A percentile compares a stretch with the other conserved stretches of the same genome.
These are phyloP conservation scores for Acanthisitta chloris DNA, from an alignment of 2,113 vertebrate species.

Conservation along the genomic window DNA sequence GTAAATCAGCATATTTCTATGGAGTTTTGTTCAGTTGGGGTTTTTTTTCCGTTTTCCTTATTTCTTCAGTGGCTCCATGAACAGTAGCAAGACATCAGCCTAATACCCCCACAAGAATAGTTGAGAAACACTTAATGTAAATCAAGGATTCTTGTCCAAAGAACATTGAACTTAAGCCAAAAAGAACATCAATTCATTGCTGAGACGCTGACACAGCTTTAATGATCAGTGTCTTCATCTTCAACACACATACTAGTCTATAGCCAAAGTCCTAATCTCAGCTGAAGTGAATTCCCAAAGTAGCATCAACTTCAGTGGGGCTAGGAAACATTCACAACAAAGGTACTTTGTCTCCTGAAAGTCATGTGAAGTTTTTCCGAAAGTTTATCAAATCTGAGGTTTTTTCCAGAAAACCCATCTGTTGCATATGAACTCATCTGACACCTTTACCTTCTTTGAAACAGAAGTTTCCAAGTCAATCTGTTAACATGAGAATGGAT, in stretches of 20 bases:
- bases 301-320: background rate
- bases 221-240: background rate
- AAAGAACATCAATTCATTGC: background rate
- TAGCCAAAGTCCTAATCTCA: background rate
- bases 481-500: background rate
- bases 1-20: background rate
- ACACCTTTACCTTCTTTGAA: constrained; percentile 19
- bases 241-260: background rate
- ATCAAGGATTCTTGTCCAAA: background rate
- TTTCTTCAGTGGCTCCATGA: background rate
- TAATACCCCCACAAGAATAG: background rate
- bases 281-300: background rate
- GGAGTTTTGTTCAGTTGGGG: background rate
- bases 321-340: background rate
- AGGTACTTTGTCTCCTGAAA: background rate
- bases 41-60: background rate
- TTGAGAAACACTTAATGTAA: background rate
- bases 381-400: background rate
- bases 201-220: background rate
- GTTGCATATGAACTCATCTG: constrained; percentile 6
- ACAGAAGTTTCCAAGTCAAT: background rate
- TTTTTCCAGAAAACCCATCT: constrained; percentile 26
- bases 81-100: background rate
- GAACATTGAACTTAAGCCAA: background rate
- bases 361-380: background rate